Evolutionary conservation across 2,888 invertebrate species (phyloP).

Genomic region (Tridacna gigas): DNA sequence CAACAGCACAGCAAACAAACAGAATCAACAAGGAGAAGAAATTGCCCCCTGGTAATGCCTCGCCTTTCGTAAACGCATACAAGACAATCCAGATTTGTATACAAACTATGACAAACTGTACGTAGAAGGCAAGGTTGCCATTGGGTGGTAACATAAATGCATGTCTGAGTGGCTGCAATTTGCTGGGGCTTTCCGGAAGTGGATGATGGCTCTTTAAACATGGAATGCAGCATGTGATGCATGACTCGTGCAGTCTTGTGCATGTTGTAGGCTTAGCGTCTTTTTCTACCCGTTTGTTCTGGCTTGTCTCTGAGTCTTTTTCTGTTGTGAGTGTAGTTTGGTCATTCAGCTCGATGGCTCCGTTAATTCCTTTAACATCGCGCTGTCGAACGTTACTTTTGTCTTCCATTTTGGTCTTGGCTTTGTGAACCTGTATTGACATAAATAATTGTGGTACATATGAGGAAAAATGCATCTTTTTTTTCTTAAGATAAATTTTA

Average conservation of each 20-base stretch:
- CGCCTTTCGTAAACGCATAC: slow-evolving; percentile 64
- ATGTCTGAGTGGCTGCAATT: slow-evolving; percentile 58
- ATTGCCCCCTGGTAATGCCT: slow-evolving; percentile 76
- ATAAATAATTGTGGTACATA: not conserved
- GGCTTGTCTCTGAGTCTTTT: not conserved
- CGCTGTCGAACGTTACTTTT: slow-evolving; percentile 8
- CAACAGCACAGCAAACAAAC: slow-evolving; percentile 68
- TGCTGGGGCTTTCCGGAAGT: slow-evolving; percentile 65
- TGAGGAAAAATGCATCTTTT: not conserved
- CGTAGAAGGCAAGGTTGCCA: slow-evolving; percentile 65
- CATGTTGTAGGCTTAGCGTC: not conserved
- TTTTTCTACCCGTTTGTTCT: not conserved
- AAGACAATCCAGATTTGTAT: slow-evolving; percentile 71
- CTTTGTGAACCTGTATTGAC: not conserved
- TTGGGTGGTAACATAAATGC: slow-evolving; percentile 74
- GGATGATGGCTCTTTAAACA: slow-evolving; percentile 70
- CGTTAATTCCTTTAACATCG: not conserved
- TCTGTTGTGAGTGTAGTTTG: not conserved
- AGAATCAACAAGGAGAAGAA: slow-evolving; percentile 75
- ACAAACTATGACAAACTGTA: slow-evolving; percentile 67
- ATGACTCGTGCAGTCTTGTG: slow-evolving; percentile 28
- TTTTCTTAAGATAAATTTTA: not conserved
- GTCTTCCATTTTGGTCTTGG: not conserved
- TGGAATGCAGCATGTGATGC: slow-evolving; percentile 58
- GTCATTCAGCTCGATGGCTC: not conserved